Base-by-base conservation (phyloP, 2,797 vertebrate species). In the Tamandua tetradactyla region DNA sequence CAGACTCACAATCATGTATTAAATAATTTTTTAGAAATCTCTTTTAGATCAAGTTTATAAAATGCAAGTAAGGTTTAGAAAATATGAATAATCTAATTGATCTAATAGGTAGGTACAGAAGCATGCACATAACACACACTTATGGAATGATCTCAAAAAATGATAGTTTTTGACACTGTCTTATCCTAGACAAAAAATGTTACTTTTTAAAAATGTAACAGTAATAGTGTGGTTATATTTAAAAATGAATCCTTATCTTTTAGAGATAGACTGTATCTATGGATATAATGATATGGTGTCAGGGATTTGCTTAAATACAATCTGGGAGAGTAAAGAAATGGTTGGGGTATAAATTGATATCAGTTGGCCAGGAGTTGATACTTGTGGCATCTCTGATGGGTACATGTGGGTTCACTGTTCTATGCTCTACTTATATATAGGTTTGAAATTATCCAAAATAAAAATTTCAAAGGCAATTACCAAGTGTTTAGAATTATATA, bases 151-250 rank as follows among this genome's bases (percentile, higher is more conserved):
- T 82, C 25, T 66, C 61, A 75, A 76, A 79, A 86, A 79, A n/a
- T 0, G 13, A 25, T 40, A 76, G 52, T 59, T 61, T 49, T 1
- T 79, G n/a, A 49, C 22, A 61, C 71, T 92, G 44, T 69, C 18
- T 78, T 61, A 69, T 25, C 13, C 47, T 61, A 92, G 71, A 78
- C n/a, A 78, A 86, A 92, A 92, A 75, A 75, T 91, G 52, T 10
- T 86, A 44, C 69, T 69, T 71, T 74, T 20, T n/a, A 69, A 59
- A 59, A 86, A 91, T 61, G 64, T 64, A 57, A 17, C 75, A 84
- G 66, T 12, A 27, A 12, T 57, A 59, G 84, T 47, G 44, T 47
- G 11, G 44, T 47, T 11, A 47, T 11, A 47, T 47, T 47, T 7
- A 47, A 47, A 11, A 49, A 62, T 52, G 17, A 61, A 55, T 42